A percentile compares a stretch with the other conserved stretches of the same genome.
These are phyloP conservation scores for Thymelicus sylvestris DNA, from an alignment of 2,888 invertebrate species.

Conservation along the genomic window DNA sequence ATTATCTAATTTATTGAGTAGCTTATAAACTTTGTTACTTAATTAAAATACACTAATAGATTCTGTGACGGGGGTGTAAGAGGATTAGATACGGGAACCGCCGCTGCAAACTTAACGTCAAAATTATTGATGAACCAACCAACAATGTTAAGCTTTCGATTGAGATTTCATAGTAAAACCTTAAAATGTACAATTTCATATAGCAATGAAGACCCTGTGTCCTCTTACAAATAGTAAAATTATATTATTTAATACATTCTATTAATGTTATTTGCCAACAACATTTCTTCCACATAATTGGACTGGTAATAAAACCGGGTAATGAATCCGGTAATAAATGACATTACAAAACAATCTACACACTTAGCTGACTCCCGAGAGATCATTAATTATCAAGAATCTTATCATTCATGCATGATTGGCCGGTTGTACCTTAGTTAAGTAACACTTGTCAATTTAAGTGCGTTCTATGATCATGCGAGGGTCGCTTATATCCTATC, in stretches of 20 bases:
- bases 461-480: neutral
- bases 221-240: too few relatives aligned
- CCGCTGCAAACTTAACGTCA: constrained; percentile 18
- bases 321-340: neutral
- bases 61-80: constrained; percentile 14
- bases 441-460: constrained; percentile 17
- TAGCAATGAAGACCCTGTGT: too few relatives aligned
- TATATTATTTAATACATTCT: too few relatives aligned
- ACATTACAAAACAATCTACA: constrained; percentile 15
- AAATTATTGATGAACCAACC: constrained; percentile 30
- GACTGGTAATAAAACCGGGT: too few relatives aligned
- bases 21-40: neutral
- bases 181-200: neutral
- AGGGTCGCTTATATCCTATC: neutral
- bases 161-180: neutral
- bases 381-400: constrained; percentile 25
- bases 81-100: constrained; percentile 12
- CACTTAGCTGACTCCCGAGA: constrained; percentile 15
- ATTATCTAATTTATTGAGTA: neutral
- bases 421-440: constrained; percentile 1
- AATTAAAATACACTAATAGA: constrained; percentile 4
- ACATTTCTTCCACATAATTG: too few relatives aligned
- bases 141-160: constrained; percentile 13
- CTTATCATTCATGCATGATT: constrained; percentile 36
- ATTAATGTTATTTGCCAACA: too few relatives aligned